These are phyloP conservation scores for Caenorhabditis remanei DNA, from an alignment of 1,140 invertebrate species.

Conservation along the genomic window DNA sequence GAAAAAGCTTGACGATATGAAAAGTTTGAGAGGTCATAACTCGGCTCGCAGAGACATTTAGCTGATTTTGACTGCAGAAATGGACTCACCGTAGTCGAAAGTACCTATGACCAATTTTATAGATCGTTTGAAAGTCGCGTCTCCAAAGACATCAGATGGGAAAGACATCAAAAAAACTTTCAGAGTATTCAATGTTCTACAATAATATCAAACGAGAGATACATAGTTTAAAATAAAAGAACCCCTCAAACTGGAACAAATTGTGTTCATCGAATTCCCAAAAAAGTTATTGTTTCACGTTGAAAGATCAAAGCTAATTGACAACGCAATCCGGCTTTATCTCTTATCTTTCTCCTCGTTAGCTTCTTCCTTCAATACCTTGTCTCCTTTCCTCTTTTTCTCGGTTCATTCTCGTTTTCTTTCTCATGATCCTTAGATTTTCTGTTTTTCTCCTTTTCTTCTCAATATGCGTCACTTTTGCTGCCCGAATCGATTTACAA, in stretches of 20 bases:
- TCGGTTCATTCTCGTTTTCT: slow-evolving; percentile 37
- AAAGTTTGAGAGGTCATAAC: too few species aligned
- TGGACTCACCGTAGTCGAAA: too few species aligned
- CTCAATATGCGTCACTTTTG: neutral
- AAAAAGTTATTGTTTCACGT: neutral
- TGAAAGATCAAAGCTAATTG: slow-evolving; percentile 37
- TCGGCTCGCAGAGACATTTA: too few species aligned
- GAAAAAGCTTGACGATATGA: too few species aligned
- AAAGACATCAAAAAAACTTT: too few species aligned
- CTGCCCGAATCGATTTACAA: slow-evolving; percentile 40
- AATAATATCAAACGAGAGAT: too few species aligned
- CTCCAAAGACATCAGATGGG: too few species aligned
- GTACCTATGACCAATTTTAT: too few species aligned
- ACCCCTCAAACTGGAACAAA: neutral
- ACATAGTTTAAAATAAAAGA: too few species aligned
- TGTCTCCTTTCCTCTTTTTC: neutral
- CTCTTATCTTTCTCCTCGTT: neutral
- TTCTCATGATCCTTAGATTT: slow-evolving; percentile 25
- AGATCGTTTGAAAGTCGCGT: too few species aligned
- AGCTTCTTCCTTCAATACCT: neutral
- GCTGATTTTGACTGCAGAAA: too few species aligned
- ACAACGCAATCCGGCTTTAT: slow-evolving; percentile 31
- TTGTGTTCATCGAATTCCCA: neutral
- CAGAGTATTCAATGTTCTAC: too few species aligned
- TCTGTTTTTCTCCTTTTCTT: slow-evolving; percentile 4